Conservation (phyloP, 1,140 invertebrate species). For the Heliconius hermathena region DNA sequence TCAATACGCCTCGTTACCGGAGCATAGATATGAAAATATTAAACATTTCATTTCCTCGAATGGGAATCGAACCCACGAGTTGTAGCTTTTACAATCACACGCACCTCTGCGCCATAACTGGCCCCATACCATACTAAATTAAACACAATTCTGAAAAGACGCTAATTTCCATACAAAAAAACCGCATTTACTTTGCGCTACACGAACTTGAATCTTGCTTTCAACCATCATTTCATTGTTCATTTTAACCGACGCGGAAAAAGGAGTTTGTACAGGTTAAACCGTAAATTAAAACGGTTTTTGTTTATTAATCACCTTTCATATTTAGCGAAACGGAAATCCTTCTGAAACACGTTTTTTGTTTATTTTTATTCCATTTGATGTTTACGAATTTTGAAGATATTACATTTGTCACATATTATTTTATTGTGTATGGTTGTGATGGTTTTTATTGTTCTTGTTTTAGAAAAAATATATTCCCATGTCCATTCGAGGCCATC, state of each 20-base stretch:
- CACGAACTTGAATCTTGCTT: background rate
- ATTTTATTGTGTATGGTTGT: background rate
- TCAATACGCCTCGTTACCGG: too few species aligned
- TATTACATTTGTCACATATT: background rate
- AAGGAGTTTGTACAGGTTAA: constrained; percentile 24
- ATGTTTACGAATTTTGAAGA: background rate
- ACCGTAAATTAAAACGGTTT: constrained; percentile 24
- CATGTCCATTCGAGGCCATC: too few species aligned
- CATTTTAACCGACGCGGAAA: constrained; percentile 37
- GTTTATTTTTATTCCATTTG: too few species aligned
- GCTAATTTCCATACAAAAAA: background rate
- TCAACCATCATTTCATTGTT: constrained; percentile 60
- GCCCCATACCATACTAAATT: background rate
- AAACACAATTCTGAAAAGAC: background rate
- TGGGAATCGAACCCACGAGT: too few species aligned
- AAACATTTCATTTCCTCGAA: too few species aligned
- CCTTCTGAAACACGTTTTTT: background rate
- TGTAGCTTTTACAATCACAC: too few species aligned
- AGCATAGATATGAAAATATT: too few species aligned
- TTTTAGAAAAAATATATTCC: background rate
- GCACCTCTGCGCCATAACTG: too few species aligned
- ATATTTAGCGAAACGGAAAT: background rate
- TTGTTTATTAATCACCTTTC: constrained; percentile 15
- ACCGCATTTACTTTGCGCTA: background rate
- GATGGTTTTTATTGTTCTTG: background rate